Base-by-base conservation (phyloP, 2,797 vertebrate species). In the Lagocephalus sceleratus region DNA sequence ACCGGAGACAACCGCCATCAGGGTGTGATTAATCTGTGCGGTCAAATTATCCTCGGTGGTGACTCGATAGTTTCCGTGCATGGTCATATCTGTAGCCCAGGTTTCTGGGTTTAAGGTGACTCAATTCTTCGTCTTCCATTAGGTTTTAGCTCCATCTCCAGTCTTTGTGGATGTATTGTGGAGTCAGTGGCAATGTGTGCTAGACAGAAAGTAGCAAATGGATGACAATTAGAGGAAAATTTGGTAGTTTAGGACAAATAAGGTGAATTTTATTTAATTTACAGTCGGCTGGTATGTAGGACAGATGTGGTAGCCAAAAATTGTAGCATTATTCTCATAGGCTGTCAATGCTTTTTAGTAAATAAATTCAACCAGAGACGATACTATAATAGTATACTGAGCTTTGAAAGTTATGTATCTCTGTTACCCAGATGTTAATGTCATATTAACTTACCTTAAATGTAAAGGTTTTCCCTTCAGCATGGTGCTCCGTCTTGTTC, bases 31-130 rank as follows among this genome's bases (percentile, higher is more conserved):
- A 19, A 84, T 62, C 20, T 73, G 51, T 17, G 64, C 47, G 3
- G 82, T 88, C 67, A 71, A 16, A 25, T 93, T 93, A 42, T 69
- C 68, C 21, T 81, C 11, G 7, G 67, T 46, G 0, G 68, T 61
- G 40, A 73, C 48, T 20, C 51, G 0, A 9, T 79, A 50, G 20
- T 75, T 72, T 14, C 60, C 15, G 0, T 78, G 26, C 66, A 67
- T 70, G 32, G 45, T 79, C 19, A 49, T 57, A 78, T 90, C 90
- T 87, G 90, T 88, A 60, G 63, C 58, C 60, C 47, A 47, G 51
- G 23, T 43, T 39, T 41, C 26, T 47, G 21, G 21, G 50, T 48
- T 17, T 21, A 70, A 4, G 23, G 32, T 56, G 20, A 20, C 60
- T 20, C 14, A 53, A 65, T 29, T 56, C 38, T 6, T 56, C 39